These are phyloP conservation scores for Rostratula benghalensis DNA, from an alignment of 2,113 vertebrate species.

Conservation along the genomic window DNA sequence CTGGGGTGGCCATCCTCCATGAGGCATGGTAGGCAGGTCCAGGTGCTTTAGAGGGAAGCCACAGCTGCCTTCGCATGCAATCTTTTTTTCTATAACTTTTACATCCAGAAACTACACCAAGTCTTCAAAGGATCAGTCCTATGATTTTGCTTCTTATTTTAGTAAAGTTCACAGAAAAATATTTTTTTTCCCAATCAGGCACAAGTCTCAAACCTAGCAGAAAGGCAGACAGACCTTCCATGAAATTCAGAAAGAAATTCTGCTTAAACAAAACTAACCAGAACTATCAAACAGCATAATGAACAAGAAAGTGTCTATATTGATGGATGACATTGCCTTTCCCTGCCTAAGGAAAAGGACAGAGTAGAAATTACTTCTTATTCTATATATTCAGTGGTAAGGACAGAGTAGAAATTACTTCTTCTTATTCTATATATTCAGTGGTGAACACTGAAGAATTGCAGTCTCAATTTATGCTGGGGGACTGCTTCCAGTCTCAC, in stretches of 20 bases:
- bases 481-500: not conserved
- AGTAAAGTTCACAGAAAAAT: not conserved
- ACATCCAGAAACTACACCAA: not conserved
- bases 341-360: not conserved
- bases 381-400: no score
- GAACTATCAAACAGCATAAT: not conserved
- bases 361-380: not conserved
- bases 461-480: not conserved
- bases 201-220: not conserved
- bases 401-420: no score
- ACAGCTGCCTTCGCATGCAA: not conserved
- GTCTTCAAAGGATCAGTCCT: not conserved
- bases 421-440: not conserved
- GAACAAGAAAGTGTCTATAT: not conserved
- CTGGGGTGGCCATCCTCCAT: not conserved
- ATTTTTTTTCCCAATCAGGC: not conserved
- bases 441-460: not conserved
- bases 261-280: not conserved
- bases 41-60: not conserved
- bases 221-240: not conserved
- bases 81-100: not conserved
- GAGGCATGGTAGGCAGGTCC: not conserved
- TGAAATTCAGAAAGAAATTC: not conserved
- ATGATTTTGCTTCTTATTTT: not conserved
- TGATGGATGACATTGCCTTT: not conserved